These are phyloP conservation scores for Steatocranus sp. DNA, from an alignment of 2,797 vertebrate species.

Conservation along the genomic window DNA sequence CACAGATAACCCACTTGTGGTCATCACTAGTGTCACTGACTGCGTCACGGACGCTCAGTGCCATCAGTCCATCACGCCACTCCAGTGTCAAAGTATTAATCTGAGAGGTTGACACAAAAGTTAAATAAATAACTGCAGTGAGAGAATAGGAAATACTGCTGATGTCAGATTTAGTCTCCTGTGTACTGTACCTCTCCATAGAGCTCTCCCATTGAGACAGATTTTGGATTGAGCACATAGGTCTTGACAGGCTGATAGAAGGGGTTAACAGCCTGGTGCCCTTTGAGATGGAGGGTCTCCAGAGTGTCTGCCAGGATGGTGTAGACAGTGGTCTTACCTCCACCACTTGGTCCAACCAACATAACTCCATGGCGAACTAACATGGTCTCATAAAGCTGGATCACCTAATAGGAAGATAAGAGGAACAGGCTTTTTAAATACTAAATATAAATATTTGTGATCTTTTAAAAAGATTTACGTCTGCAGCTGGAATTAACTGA, in stretches of 20 bases:
- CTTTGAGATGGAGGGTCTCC: constrained; percentile 65
- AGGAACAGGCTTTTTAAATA: background rate
- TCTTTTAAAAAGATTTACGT: background rate
- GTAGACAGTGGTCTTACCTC: constrained; percentile 86
- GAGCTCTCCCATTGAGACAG: constrained; percentile 84
- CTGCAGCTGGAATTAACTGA: background rate
- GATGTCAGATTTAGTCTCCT: background rate
- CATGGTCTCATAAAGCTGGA: constrained; percentile 91
- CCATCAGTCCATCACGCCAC: constrained; percentile 89
- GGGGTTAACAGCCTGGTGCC: constrained; percentile 54
- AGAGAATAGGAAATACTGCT: background rate
- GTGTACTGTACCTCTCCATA: constrained; percentile 57
- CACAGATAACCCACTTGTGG: constrained; percentile 88
- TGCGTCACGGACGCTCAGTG: constrained; percentile 81
- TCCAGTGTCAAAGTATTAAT: constrained; percentile 83
- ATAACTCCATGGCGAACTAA: constrained; percentile 89
- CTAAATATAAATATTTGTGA: background rate
- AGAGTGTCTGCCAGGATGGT: constrained; percentile 78
- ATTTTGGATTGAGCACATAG: constrained; percentile 86
- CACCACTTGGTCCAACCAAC: constrained; percentile 87
- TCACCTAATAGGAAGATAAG: constrained; percentile 69
- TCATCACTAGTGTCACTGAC: constrained; percentile 75
- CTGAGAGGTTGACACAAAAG: constrained; percentile 44
- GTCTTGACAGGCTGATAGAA: constrained; percentile 84
- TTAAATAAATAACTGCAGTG: background rate